Conservation (phyloP, 64 coral and sea anemone genomes). For the Montipora capricornis region DNA sequence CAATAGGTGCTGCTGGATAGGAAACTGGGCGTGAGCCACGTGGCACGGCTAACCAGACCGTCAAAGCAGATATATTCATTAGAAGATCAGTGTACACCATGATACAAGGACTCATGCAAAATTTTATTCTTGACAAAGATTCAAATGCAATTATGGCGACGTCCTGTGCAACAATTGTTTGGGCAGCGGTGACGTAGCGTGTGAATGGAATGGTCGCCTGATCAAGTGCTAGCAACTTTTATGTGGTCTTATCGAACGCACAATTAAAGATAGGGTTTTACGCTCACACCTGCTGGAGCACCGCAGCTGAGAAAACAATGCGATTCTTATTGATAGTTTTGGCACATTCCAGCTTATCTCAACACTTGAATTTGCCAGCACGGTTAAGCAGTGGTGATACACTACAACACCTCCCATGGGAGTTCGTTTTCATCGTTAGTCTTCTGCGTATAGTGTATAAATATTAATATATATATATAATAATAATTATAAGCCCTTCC, state of each 20-base stretch:
- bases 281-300: constrained; percentile 84
- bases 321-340: constrained; percentile 65
- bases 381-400: constrained; percentile 89
- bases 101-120: constrained; percentile 90
- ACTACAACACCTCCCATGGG: constrained; percentile 94
- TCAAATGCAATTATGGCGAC: constrained; percentile 91
- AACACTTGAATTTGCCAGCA: constrained; percentile 91
- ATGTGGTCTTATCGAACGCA: constrained; percentile 84
- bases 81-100: constrained; percentile 89
- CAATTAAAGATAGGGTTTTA: constrained; percentile 78
- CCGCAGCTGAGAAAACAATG: constrained; percentile 56
- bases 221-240: constrained; percentile 94
- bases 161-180: constrained; percentile 86
- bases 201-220: constrained; percentile 89
- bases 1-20: no score
- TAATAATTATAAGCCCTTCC: no score
- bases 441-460: constrained; percentile 81
- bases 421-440: constrained; percentile 93
- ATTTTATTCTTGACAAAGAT: constrained; percentile 86
- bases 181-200: constrained; percentile 83
- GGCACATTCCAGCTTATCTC: constrained; percentile 93
- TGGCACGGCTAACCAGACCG: no score
- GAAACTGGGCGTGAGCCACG: no score
- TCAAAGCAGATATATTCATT: constrained; percentile 87
- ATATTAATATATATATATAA: no score